Percentiles rank a stretch among this genome's conserved stretches.
phyloP scores from a whole-genome alignment of 1,140 invertebrate species.

The Drosophila lini region DNA sequence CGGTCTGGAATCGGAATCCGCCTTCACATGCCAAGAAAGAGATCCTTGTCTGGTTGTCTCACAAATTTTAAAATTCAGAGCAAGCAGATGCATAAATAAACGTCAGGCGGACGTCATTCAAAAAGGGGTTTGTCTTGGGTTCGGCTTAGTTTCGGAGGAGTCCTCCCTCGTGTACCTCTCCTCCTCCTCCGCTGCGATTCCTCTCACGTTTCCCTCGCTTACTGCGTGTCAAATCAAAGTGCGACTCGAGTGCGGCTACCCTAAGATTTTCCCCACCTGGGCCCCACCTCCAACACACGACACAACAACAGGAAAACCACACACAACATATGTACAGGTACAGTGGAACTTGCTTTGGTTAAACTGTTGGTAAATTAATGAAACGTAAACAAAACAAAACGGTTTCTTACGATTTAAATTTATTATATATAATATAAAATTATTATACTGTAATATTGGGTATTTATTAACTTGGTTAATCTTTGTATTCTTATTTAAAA shows the following conservation, averaged over 20 bases:
- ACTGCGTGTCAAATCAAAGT: constrained; percentile 53
- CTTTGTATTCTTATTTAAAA: too few species aligned
- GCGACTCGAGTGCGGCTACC: constrained; percentile 30
- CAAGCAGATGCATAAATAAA: constrained; percentile 50
- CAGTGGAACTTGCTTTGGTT: background rate
- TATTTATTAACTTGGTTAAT: too few species aligned
- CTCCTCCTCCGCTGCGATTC: constrained; percentile 12
- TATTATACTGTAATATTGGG: background rate
- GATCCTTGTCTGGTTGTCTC: constrained; percentile 14
- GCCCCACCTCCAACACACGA: constrained; percentile 22
- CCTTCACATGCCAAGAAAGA: background rate
- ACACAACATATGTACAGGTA: background rate
- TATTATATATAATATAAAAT: background rate
- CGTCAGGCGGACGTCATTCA: constrained; percentile 20
- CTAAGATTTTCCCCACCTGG: constrained; percentile 4
- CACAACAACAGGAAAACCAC: constrained; percentile 10
- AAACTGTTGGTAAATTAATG: background rate
- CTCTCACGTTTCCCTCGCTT: constrained; percentile 36
- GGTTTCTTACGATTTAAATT: background rate
- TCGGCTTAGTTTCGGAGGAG: constrained; percentile 10
- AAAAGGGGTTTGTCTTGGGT: constrained; percentile 19
- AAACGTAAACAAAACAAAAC: too few species aligned
- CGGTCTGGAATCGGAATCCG: constrained; percentile 4
- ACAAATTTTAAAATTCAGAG: constrained; percentile 44
- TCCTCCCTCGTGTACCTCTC: background rate